Evolutionary conservation across 2,113 vertebrate genomes (phyloP).

Genomic region (Athene cunicularia): DNA sequence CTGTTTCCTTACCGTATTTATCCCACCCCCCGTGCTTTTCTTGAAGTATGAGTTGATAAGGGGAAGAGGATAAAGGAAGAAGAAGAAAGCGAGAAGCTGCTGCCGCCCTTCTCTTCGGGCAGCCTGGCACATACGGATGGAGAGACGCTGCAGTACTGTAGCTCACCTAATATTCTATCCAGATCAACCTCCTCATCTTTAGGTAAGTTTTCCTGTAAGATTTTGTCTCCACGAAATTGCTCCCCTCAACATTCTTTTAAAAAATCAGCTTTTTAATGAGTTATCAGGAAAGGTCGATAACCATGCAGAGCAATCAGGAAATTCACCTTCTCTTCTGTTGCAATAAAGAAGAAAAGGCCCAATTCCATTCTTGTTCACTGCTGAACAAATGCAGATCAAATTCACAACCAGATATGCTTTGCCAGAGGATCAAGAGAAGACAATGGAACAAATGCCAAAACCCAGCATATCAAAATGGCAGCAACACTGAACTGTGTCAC

Average conservation of each 20-base stretch:
- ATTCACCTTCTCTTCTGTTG: no score
- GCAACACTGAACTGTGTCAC: neutral
- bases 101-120: no score
- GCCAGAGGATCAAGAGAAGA: neutral
- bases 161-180: neutral
- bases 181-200: neutral
- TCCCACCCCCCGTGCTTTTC: neutral
- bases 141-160: neutral
- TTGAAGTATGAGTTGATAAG: neutral
- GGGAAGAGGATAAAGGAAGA: neutral
- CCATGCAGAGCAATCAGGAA: accelerated
- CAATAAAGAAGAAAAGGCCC: neutral
- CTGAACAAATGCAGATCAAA: neutral
- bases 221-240: neutral
- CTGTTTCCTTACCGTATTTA: neutral
- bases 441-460: neutral
- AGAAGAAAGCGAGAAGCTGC: neutral
- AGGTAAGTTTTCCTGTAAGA: neutral
- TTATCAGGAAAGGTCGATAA: neutral
- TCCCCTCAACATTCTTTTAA: neutral
- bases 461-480: neutral
- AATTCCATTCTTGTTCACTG: no score
- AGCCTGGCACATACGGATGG: no score
- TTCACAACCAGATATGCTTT: neutral
- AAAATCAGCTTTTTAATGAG: neutral